phyloP scores from a whole-genome alignment of 2,113 vertebrate genomes.

The Pampusana beccarii region DNA sequence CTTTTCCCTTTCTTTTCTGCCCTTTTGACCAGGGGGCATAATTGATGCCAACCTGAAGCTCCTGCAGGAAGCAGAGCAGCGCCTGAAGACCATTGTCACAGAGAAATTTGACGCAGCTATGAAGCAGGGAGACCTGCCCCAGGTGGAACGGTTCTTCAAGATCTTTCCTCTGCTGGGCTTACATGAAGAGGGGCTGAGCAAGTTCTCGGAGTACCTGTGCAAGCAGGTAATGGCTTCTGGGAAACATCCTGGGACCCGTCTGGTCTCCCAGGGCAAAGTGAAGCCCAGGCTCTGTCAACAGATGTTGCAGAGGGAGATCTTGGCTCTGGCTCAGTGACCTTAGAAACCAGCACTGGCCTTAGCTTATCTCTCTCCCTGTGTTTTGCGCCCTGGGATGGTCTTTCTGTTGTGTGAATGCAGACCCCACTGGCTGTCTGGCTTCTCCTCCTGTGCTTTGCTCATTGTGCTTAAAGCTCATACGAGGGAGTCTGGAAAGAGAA shows the following conservation, averaged over 20 bases:
- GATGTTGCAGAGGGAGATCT: not conserved
- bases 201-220: slow-evolving; percentile 94
- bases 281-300: not conserved
- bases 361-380: not conserved
- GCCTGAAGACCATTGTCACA: slow-evolving; percentile 90
- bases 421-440: not conserved
- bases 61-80: slow-evolving; percentile 92
- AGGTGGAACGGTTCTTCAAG: slow-evolving; percentile 98
- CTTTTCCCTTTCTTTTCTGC: not conserved
- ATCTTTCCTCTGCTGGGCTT: slow-evolving; percentile 95
- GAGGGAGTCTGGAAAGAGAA: not conserved
- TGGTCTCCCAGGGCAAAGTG: not conserved
- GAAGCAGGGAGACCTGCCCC: slow-evolving; percentile 87
- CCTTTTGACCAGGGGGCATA: slow-evolving; percentile 79
- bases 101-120: slow-evolving; percentile 90
- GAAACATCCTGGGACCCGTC: not conserved
- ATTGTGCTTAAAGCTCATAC: not conserved
- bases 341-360: not conserved
- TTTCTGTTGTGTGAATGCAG: not conserved
- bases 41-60: slow-evolving; percentile 93
- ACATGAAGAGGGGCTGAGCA: slow-evolving; percentile 93
- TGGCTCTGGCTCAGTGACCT: not conserved
- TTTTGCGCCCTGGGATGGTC: not conserved
- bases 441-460: not conserved
- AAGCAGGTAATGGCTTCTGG: slow-evolving; percentile 82